Evolutionary conservation across 2,797 vertebrate genomes (phyloP).

Genomic region (Phylloscopus collybita): DNA sequence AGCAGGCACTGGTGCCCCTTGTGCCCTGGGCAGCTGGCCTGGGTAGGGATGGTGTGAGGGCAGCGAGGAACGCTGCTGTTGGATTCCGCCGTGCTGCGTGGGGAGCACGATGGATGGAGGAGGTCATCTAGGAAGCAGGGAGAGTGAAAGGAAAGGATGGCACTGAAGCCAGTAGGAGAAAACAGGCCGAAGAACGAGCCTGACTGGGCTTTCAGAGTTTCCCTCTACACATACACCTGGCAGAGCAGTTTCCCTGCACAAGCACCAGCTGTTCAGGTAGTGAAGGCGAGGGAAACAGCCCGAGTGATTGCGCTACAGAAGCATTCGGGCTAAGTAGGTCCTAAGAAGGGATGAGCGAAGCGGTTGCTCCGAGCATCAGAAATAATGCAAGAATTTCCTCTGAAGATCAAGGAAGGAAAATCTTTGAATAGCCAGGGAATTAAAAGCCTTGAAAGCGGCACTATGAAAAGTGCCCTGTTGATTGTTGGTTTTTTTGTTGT

Average conservation of each 20-base stretch:
- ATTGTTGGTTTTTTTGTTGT: too few relatives aligned
- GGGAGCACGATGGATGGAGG: not conserved
- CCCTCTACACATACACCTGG: not conserved
- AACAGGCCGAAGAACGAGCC: not conserved
- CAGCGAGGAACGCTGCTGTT: rapidly evolving
- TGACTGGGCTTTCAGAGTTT: not conserved
- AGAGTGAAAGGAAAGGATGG: not conserved
- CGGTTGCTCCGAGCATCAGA: rapidly evolving
- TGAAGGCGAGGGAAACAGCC: not conserved
- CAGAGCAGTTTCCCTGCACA: not conserved
- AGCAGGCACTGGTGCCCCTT: not conserved
- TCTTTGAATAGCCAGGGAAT: not conserved
- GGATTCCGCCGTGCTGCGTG: not conserved
- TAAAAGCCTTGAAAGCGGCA: not conserved
- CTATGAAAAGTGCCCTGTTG: not conserved
- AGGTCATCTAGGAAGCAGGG: not conserved
- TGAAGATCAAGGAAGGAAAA: not conserved
- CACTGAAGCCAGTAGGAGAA: not conserved
- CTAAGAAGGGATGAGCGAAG: not conserved
- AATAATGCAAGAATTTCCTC: not conserved
- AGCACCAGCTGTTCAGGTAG: rapidly evolving
- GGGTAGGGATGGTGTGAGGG: not conserved
- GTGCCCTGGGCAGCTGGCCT: not conserved
- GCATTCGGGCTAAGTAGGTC: rapidly evolving
- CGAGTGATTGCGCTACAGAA: not conserved